Percentiles rank a stretch among this genome's conserved stretches.
These are phyloP conservation scores for Psilopsiagon aurifrons DNA, from an alignment of 2,113 vertebrate genomes.

Conservation along the genomic window DNA sequence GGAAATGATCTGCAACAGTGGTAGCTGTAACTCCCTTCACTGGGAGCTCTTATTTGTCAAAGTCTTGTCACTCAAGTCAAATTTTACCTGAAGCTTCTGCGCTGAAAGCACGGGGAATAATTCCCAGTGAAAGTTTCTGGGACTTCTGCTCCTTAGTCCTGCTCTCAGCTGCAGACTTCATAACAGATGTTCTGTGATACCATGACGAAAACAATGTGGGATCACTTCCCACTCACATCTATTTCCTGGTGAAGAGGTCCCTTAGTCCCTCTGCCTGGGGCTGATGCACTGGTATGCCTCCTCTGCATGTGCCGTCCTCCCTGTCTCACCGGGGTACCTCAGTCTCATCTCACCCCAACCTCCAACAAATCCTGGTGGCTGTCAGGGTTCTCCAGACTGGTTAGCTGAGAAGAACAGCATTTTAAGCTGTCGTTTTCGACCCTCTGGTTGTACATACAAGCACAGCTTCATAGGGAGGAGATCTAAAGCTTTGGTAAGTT, in stretches of 20 bases:
- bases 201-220: not conserved
- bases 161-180: not conserved
- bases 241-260: rapidly evolving
- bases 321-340: not conserved
- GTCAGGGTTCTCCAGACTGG: not conserved
- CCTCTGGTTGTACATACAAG: not conserved
- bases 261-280: not conserved
- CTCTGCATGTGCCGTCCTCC: not conserved
- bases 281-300: not conserved
- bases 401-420: not conserved
- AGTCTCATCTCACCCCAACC: not conserved
- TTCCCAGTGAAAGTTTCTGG: not conserved
- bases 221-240: not conserved
- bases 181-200: not conserved
- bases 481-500: not conserved
- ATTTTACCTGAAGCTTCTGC: not conserved
- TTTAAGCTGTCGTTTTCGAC: not conserved
- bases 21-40: not conserved
- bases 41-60: not conserved
- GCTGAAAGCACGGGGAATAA: not conserved
- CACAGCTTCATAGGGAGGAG: not conserved
- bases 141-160: not conserved
- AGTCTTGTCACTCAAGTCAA: not conserved
- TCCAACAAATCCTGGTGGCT: not conserved
- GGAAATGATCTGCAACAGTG: not conserved